A percentile compares a stretch with the other conserved stretches of the same genome.
Evolutionary conservation across 1,140 invertebrate species (phyloP).

Genomic region (Zaprionus vittiger): DNA sequence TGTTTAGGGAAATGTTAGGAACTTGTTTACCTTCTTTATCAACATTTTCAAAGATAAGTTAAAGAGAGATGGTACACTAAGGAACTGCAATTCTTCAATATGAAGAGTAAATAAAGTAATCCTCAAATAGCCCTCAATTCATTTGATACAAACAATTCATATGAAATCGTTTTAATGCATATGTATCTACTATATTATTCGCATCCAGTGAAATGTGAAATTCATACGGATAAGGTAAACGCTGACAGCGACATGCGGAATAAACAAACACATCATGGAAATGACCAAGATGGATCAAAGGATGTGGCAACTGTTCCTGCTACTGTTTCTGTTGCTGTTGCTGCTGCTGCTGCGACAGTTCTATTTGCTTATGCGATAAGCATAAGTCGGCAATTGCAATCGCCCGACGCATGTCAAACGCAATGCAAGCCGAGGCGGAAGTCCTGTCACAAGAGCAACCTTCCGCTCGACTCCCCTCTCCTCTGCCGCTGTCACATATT

Average conservation of each 20-base stretch:
- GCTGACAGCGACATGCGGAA: conserved; percentile 42
- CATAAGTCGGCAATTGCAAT: conserved; percentile 47
- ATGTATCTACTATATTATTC: conserved; percentile 23
- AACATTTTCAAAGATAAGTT: no score
- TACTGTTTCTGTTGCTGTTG: neutral
- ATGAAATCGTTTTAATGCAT: neutral
- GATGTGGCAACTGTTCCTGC: conserved; percentile 42
- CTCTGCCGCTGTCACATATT: conserved; percentile 12
- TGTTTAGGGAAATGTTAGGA: no score
- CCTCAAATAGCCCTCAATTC: neutral
- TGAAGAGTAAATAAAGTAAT: neutral
- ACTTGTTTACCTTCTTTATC: no score
- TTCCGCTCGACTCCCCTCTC: neutral
- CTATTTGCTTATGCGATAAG: conserved; percentile 58
- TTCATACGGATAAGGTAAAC: conserved; percentile 45
- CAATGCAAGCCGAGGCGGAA: conserved; percentile 21
- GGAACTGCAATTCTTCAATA: no score
- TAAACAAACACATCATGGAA: conserved; percentile 52
- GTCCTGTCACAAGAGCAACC: conserved; percentile 34
- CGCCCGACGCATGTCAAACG: conserved; percentile 48
- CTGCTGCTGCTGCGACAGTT: conserved; percentile 8
- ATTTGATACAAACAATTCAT: neutral
- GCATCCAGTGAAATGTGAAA: conserved; percentile 21
- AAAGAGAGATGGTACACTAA: no score
- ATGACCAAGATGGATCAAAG: conserved; percentile 36